Base-by-base conservation (phyloP, 2,113 vertebrate species). In the Cyanocitta stelleri region DNA sequence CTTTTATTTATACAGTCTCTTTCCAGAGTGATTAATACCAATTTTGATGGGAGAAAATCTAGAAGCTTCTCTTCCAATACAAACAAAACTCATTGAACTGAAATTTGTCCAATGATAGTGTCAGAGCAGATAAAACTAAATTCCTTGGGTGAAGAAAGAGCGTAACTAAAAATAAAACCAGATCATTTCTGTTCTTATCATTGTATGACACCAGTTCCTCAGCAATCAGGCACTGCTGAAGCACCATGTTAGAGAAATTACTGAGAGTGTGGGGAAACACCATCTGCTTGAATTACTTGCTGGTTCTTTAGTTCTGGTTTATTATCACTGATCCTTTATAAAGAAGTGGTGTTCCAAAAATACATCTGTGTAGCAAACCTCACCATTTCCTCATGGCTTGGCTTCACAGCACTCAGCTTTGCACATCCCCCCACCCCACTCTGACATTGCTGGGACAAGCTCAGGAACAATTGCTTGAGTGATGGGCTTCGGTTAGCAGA, bases 341-440 rank as follows among this genome's bases (percentile, higher is more conserved):
- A 86, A 94, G 63, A 69, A 77, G 33, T 48, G 30, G 19, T 48
- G 32, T 66, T 96, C 68, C 59, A 84, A 81, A 95, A 90, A 74
- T 67, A 66, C 29, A 69, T 94, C 16, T 58, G 20, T 62, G 37
- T 56, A 48, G 54, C 52, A 77, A 59, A n/a, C 39, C 21, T 90
- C 55, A 71, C 30, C 8, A 33, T 76, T 93, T 96, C 86, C 43
- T 77, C 59, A n/a, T 26, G n/a, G 30, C 20, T 73, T 83, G 67
- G 7, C 67, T 90, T 94, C 0, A 3, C 23, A 39, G 37, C 37
- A 69, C 13, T 66, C 1, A 8, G n/a, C 58, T 69, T 35, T 87
- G 41, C 41, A 66, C 6, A 73, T 33, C 6, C 11, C 15, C 39
- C 13, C 22, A 21, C 5, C 12, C 12, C 0, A 0, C 61, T 73